Conservation (phyloP, 2,888 invertebrate species). For the Drosophila infuscata region DNA sequence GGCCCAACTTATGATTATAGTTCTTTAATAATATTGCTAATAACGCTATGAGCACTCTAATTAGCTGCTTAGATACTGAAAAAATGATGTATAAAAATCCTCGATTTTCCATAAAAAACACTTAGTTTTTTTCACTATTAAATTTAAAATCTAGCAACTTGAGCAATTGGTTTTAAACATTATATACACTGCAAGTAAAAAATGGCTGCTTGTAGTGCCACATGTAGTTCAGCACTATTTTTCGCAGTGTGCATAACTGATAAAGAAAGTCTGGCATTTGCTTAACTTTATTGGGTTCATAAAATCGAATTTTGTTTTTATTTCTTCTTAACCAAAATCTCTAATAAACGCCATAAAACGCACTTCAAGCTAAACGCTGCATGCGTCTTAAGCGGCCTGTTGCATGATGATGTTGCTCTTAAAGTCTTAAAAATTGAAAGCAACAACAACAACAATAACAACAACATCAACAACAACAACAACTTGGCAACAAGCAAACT, state of each 20-base stretch:
- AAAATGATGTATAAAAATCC: not conserved
- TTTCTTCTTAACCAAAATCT: not conserved
- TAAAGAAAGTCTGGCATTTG: not conserved
- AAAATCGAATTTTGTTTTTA: not conserved
- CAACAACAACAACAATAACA: not conserved
- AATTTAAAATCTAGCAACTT: too few species aligned
- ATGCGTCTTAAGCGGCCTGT: conserved; percentile 14
- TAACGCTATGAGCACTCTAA: not conserved
- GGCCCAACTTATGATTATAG: not conserved
- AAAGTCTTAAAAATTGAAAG: conserved; percentile 2
- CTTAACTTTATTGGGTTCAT: not conserved
- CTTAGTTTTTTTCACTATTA: not conserved
- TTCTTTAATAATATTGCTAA: too few species aligned
- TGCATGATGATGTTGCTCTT: conserved; percentile 14
- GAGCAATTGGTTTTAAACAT: too few species aligned
- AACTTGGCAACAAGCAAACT: conserved; percentile 29
- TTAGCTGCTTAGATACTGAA: not conserved
- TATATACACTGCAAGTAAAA: not conserved
- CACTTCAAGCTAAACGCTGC: conserved; percentile 1
- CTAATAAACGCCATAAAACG: not conserved
- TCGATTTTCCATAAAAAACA: not conserved
- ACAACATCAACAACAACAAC: not conserved
- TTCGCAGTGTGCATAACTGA: not conserved
- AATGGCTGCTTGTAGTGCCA: fast-evolving
- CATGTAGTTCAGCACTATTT: not conserved